Evolutionary conservation across 2,888 invertebrate species (phyloP), one percentile per base, ranked within the genome.

Genomic region (Himalopsyche kuldschensis): DNA sequence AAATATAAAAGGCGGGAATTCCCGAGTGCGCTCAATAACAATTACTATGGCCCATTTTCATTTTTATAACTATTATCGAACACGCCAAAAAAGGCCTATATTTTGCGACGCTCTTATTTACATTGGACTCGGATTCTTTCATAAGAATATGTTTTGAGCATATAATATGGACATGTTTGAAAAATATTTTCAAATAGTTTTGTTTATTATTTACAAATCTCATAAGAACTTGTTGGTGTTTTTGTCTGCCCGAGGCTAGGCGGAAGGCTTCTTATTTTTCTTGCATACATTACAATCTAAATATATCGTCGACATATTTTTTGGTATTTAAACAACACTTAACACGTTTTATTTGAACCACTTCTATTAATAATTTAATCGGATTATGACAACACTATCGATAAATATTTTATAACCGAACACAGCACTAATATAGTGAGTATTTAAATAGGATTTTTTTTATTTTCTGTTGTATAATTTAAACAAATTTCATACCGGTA

Each of bases 81-180:
- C 69, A 69, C 69, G 69, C 69, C 55, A 69, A 69, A 69, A n/a
- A 69, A 69, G 69, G 69, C 69, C 69, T 15, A 69, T 41, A 69
- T 30, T 69, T 27, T 27, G 69, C 69, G 69, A 30, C 30, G 69
- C 69, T 69, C 69, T 15, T 69, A 69, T 69, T 69, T 30, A 76
- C 41, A 76, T 76, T 76, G 32, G 41, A 76, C 76, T 41, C 76
- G 35, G 76, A 78, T 46, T 46, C n/a, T 48, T 81, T 81, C 77
- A 77, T 77, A 81, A 81, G 77, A 81, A 35, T 27, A 77, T 77
- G 32, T 32, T 46, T 76, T 41, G 20, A n/a, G 47, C 46, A 20
- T 24, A 46, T 3, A 69, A 82, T 46, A 20, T 81, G 35, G 27
- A 77, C 48, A 81, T 47, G 75, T 46, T 80, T 75, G 31, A 46